Conservation (phyloP, 2,888 invertebrate species). For the Drosophila hamatofila region DNA sequence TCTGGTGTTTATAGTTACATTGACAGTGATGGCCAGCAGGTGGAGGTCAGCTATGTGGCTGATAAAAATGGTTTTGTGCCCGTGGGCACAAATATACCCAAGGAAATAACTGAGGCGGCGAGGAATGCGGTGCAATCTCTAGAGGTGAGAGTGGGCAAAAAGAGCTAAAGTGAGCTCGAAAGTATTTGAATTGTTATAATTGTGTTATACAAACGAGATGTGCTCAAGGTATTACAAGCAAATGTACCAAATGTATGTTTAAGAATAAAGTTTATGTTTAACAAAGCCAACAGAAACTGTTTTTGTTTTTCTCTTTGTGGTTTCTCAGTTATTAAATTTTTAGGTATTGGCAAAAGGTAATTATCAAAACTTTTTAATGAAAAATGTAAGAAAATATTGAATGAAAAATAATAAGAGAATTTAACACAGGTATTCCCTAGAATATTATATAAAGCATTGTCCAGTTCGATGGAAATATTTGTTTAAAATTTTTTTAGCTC, state of each 20-base stretch:
- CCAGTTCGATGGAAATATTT: too few species aligned
- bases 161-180: neutral
- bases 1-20: slow-evolving; percentile 80
- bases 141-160: slow-evolving; percentile 18
- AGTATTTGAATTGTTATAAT: neutral
- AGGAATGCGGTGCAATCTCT: slow-evolving; percentile 22
- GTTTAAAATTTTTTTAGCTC: too few species aligned
- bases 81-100: slow-evolving; percentile 68
- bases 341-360: too few species aligned
- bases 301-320: too few species aligned
- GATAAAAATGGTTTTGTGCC: slow-evolving; percentile 82
- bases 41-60: slow-evolving; percentile 81
- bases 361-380: too few species aligned
- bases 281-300: neutral
- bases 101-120: slow-evolving; percentile 64
- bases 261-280: neutral
- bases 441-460: too few species aligned
- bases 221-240: neutral
- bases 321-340: too few species aligned
- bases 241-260: slow-evolving; percentile 6
- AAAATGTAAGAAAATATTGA: too few species aligned
- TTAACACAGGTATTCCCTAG: too few species aligned
- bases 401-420: too few species aligned
- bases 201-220: neutral
- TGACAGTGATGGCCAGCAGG: slow-evolving; percentile 72